Evolutionary conservation across 2,888 invertebrate genomes (phyloP).

Genomic region (Meiosimyza platycephala): DNA sequence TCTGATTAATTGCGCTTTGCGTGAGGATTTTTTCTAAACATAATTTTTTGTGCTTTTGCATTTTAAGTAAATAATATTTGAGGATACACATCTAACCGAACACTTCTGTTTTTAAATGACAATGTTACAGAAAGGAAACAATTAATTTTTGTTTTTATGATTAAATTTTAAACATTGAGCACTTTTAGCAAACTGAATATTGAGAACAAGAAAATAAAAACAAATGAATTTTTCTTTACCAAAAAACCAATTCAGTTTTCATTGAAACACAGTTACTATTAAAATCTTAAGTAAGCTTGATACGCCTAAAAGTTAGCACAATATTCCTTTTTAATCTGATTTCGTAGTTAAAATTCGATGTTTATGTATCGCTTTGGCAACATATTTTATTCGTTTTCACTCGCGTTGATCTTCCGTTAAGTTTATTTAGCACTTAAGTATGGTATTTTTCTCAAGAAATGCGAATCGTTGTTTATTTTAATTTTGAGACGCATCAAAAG

Average conservation of each 20-base stretch:
- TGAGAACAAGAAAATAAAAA: no score
- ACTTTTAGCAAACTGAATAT: no score
- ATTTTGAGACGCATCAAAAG: constrained; percentile 37
- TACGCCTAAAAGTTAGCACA: constrained; percentile 48
- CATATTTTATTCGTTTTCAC: constrained; percentile 14
- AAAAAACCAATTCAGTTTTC: no score
- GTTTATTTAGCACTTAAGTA: constrained; percentile 26
- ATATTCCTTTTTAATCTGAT: constrained; percentile 23
- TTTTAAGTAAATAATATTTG: no score
- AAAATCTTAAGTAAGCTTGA: constrained; percentile 25
- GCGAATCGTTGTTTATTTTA: constrained; percentile 43
- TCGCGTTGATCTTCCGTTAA: constrained; percentile 18
- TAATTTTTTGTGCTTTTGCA: no score
- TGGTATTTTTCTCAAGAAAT: constrained; percentile 3
- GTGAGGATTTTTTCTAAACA: no score
- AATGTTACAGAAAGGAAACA: no score
- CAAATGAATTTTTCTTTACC: no score
- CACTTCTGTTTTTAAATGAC: no score
- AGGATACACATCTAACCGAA: no score
- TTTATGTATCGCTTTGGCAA: constrained; percentile 33
- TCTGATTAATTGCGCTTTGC: constrained; percentile 27
- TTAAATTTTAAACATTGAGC: no score
- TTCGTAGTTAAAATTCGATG: constrained; percentile 35
- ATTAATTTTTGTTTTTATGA: no score
- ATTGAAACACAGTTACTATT: not conserved